A percentile compares a stretch with the other conserved stretches of the same genome.
phyloP scores from a whole-genome alignment of 2,888 invertebrate genomes.

The Polietes domitor region DNA sequence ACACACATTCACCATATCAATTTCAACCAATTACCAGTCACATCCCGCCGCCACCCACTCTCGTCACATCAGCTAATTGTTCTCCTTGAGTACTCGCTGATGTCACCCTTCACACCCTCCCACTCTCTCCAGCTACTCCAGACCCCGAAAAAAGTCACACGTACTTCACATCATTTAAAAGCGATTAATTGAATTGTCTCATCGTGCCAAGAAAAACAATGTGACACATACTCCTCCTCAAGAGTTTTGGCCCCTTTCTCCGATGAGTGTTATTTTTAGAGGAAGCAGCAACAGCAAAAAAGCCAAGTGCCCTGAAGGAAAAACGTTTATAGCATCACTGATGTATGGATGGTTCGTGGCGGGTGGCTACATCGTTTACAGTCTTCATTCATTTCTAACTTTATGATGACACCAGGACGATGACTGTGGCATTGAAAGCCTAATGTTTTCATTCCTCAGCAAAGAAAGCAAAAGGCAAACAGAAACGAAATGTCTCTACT shows the following conservation, averaged over 20 bases:
- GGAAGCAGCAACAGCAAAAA: not conserved
- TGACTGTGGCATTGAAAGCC: slow-evolving; percentile 19
- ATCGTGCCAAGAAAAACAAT: slow-evolving; percentile 63
- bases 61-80: slow-evolving; percentile 16
- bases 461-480: not conserved
- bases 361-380: not conserved
- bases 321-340: slow-evolving; percentile 59
- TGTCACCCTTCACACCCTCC: not conserved
- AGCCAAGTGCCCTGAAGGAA: slow-evolving; percentile 36
- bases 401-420: slow-evolving; percentile 23
- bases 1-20: slow-evolving; percentile 17
- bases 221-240: slow-evolving; percentile 38
- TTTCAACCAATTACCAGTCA: slow-evolving; percentile 26
- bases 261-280: slow-evolving; percentile 10
- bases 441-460: slow-evolving; percentile 33
- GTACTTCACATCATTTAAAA: slow-evolving; percentile 60
- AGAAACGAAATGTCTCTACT: slow-evolving; percentile 13
- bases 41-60: slow-evolving; percentile 11
- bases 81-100: not conserved
- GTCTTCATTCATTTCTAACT: slow-evolving; percentile 21
- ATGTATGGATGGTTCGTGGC: slow-evolving; percentile 21
- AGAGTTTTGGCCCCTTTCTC: not conserved
- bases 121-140: too few species aligned
- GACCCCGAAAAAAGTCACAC: slow-evolving; percentile 45
- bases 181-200: slow-evolving; percentile 65